Evolutionary conservation across 1,140 invertebrate species (phyloP).

Genomic region (Goniozus legneri): DNA sequence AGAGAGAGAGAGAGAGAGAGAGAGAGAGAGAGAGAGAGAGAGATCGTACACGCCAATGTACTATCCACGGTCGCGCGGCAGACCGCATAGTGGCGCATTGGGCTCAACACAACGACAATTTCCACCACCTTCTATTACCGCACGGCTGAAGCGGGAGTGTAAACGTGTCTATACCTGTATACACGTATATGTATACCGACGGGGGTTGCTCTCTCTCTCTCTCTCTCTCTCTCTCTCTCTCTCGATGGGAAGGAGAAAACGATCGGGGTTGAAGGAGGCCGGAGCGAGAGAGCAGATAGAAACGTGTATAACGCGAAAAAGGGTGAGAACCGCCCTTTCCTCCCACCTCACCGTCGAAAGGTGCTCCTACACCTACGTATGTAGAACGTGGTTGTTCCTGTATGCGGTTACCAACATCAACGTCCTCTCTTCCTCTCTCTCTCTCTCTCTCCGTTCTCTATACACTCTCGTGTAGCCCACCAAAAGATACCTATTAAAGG

Average conservation of each 20-base stretch:
- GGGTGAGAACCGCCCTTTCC: conserved; percentile 1
- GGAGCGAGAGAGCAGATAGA: background rate
- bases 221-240: no score
- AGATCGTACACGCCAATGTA: no score
- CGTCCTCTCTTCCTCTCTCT: no score
- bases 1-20: no score
- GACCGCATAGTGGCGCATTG: conserved; percentile 11
- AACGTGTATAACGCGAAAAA: background rate
- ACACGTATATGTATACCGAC: no score
- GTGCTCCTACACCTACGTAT: background rate
- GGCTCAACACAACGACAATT: background rate
- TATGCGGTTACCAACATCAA: no score
- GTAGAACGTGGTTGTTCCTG: no score
- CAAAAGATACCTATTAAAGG: conserved; percentile 50
- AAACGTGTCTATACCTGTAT: background rate
- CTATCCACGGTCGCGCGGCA: conserved; percentile 6
- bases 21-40: no score
- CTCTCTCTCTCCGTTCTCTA: no score
- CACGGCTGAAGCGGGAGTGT: conserved; percentile 8
- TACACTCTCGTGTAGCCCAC: conserved; percentile 14
- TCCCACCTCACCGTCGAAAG: background rate
- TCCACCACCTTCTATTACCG: conserved; percentile 28
- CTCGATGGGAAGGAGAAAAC: no score
- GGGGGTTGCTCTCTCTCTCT: no score
- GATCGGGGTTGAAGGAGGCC: no score